phyloP scores from a whole-genome alignment of 2,888 invertebrate genomes.

The Malthinus seriepunctatus region DNA sequence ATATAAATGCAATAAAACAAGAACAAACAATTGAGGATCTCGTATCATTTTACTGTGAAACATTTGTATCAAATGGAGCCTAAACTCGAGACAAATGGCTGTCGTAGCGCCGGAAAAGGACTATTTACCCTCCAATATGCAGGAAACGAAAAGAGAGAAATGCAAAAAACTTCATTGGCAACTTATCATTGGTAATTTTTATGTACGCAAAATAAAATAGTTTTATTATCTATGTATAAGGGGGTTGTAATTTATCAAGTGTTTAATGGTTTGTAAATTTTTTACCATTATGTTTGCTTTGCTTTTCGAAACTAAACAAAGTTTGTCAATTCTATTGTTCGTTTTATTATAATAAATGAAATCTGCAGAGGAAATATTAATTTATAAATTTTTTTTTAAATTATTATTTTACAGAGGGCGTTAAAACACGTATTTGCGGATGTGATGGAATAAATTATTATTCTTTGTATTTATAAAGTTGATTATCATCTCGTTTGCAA shows the following conservation, averaged over 20 bases:
- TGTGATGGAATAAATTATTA: no score
- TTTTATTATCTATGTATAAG: constrained; percentile 34
- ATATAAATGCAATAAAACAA: constrained; percentile 10
- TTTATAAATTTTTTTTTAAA: no score
- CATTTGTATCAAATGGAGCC: constrained; percentile 45
- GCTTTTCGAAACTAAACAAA: constrained; percentile 3
- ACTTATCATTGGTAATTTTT: constrained; percentile 42
- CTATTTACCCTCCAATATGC: constrained; percentile 40
- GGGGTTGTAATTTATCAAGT: constrained; percentile 59
- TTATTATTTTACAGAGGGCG: no score
- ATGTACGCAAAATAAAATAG: constrained; percentile 45
- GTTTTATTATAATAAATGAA: no score
- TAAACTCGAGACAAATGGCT: constrained; percentile 46
- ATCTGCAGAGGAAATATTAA: no score
- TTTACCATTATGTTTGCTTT: constrained; percentile 9
- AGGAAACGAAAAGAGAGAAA: constrained; percentile 49
- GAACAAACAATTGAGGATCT: constrained; percentile 9
- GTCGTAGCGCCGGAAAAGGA: constrained; percentile 41
- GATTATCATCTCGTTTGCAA: background rate
- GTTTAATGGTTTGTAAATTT: constrained; percentile 64
- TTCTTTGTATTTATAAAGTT: no score
- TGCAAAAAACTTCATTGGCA: constrained; percentile 39
- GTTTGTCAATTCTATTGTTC: background rate
- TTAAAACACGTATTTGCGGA: no score
- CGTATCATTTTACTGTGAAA: constrained; percentile 27